Conservation (phyloP, 2,888 invertebrate genomes). For the Adineta ricciae region DNA sequence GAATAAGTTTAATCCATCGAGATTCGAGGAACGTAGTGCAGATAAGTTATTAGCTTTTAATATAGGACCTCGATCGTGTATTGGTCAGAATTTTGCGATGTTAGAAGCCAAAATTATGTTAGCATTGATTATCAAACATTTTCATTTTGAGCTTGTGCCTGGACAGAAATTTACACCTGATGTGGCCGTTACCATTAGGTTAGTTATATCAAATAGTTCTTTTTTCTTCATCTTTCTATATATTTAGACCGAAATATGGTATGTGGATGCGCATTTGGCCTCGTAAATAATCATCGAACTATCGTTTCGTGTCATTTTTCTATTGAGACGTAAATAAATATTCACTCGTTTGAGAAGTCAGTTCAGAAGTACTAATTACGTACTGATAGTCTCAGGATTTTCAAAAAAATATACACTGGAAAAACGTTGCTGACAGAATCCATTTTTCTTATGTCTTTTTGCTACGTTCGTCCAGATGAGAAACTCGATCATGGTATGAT, state of each 20-base stretch:
- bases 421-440: too few species aligned
- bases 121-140: not conserved
- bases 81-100: conserved; percentile 4
- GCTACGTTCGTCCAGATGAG: too few species aligned
- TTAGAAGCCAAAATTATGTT: conserved; percentile 3
- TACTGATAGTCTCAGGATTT: too few species aligned
- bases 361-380: too few species aligned
- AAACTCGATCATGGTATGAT: too few species aligned
- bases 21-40: not conserved
- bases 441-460: too few species aligned
- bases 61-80: not conserved
- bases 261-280: not conserved
- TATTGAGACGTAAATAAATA: too few species aligned
- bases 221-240: too few species aligned
- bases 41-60: not conserved
- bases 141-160: not conserved
- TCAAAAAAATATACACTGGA: too few species aligned
- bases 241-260: not conserved
- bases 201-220: too few species aligned
- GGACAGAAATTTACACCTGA: not conserved
- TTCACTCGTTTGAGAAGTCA: too few species aligned
- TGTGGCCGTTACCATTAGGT: not conserved
- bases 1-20: conserved; percentile 7
- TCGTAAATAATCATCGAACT: not conserved
- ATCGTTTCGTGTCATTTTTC: too few species aligned